Percentiles rank a stretch among this genome's conserved stretches.
Conservation (phyloP, 2,113 vertebrate genomes). For the Halichoerus grypus region DNA sequence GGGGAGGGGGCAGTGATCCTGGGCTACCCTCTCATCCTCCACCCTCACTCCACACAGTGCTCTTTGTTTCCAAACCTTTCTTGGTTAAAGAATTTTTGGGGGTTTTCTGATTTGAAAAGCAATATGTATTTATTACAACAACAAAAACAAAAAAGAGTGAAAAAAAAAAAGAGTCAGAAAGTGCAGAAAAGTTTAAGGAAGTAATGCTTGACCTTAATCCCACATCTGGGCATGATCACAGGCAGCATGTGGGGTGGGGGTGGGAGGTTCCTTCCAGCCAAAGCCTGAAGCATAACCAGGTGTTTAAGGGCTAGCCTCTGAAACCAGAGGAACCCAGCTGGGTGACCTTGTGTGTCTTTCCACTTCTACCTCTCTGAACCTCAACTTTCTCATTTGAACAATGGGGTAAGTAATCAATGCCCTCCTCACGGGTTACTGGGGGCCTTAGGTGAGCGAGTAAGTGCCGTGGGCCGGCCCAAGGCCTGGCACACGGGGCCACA, state of each 20-base stretch:
- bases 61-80: slow-evolving; percentile 52
- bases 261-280: neutral
- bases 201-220: neutral
- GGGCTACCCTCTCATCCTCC: neutral
- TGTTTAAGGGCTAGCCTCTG: neutral
- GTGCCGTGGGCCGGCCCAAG: neutral
- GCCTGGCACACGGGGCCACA: neutral
- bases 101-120: slow-evolving; percentile 48
- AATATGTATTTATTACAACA: neutral
- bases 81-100: slow-evolving; percentile 33
- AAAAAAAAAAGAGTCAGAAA: neutral
- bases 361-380: neutral
- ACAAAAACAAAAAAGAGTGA: neutral
- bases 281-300: neutral
- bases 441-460: neutral
- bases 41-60: neutral
- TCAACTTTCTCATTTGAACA: slow-evolving; percentile 41
- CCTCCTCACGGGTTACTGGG: neutral
- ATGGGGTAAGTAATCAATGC: neutral
- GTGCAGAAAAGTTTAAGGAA: slow-evolving; percentile 27
- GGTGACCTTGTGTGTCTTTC: neutral
- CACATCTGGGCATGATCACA: neutral
- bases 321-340: neutral
- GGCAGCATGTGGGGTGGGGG: neutral
- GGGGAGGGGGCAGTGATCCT: neutral